A percentile compares a stretch with the other conserved stretches of the same genome.
phyloP scores from a whole-genome alignment of 2,797 vertebrate genomes.

The Melanotaenia boesemani region DNA sequence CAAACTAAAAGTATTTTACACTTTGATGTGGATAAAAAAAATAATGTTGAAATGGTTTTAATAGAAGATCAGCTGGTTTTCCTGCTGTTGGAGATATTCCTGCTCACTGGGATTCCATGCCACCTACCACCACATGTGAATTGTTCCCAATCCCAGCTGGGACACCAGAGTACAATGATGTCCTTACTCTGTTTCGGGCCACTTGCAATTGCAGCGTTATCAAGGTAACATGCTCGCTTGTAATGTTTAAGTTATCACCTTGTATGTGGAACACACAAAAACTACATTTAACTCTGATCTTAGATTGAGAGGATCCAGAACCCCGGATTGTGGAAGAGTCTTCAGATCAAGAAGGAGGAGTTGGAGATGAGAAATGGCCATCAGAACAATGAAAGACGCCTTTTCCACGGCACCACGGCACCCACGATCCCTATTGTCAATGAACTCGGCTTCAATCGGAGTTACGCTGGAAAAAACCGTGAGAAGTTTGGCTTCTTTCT shows the following conservation, averaged over 20 bases:
- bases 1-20: constrained; percentile 81
- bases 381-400: constrained; percentile 81
- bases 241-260: background rate
- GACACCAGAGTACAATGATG: constrained; percentile 71
- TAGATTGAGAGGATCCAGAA: constrained; percentile 95
- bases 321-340: constrained; percentile 84
- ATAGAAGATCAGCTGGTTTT: background rate
- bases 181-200: constrained; percentile 74
- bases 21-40: background rate
- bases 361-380: constrained; percentile 85
- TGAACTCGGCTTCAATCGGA: constrained; percentile 89
- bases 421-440: constrained; percentile 75
- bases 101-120: constrained; percentile 83
- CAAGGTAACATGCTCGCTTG: constrained; percentile 78
- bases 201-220: constrained; percentile 70
- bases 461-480: constrained; percentile 92
- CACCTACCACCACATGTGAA: constrained; percentile 21
- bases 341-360: constrained; percentile 83
- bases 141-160: constrained; percentile 61
- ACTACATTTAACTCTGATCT: background rate
- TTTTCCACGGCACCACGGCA: constrained; percentile 90
- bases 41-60: background rate
- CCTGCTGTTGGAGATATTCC: constrained; percentile 69
- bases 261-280: background rate
- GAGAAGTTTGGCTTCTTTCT: constrained; percentile 49